Evolutionary conservation across 2,113 vertebrate genomes (phyloP), one percentile per base, ranked within the genome.

Genomic region (Sphaerodactylus townsendi): DNA sequence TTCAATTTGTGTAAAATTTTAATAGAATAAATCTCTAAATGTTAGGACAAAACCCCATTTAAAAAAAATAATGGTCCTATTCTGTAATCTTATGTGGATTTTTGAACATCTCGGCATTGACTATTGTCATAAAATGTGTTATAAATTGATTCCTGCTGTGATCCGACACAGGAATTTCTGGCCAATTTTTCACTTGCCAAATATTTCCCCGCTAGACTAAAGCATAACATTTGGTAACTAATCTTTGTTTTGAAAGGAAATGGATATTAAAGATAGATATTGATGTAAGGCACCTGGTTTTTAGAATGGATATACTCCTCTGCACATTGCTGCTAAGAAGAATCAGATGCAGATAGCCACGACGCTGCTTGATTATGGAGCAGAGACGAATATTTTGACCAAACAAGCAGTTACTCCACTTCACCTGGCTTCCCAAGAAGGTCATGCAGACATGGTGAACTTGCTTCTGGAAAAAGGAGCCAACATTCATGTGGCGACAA

Each of bases 301-400:
- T 39, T 94, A 99, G 99, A 99, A 99, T 62, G 99, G 99, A 53
- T 99, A 99, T 85, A 99, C 98, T 0, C 98, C 98, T 37, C 94
- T 99, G 92, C 76, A 99, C 94, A 87, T 99, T 5, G 98, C 97
- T 50, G 98, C 99, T 69, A 99, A 99, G 96, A 99, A 99, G 95
- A 99, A 99, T 88, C 99, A 99, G 94, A 98, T 98, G 97, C 98
- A 99, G 76, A 98, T 99, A 11, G 98, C 98, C 37, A 96, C 95
- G 33, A 98, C 98, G 4, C 95, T 99, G 2, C 93, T 99, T 89
- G 96, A 94, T 92, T 98, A 97, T 0, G 98, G 97, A 3, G 98
- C 98, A 0, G 97, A 98, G 88, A 98, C 98, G 80, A 98, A 97
- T 96, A 97, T 97, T 82, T 91, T 98, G 90, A 99, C 98, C 64